Evolutionary conservation across 1,140 invertebrate genomes (phyloP), one percentile per base, ranked within the genome.

Genomic region (Pogonognathellus flavescens): DNA sequence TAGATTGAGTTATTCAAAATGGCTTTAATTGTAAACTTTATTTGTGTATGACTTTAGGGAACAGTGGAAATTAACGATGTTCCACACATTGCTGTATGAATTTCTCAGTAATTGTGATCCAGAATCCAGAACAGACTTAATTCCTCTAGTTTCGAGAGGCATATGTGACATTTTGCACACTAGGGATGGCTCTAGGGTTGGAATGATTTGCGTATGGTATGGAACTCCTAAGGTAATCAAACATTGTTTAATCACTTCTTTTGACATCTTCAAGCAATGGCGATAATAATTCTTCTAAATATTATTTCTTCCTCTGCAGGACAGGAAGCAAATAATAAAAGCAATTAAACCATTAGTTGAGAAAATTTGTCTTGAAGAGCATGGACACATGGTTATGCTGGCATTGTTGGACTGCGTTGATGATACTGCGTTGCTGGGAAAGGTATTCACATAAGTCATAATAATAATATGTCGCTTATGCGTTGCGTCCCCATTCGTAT

Each of bases 341-440:
- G 90, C 90, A 62, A 92, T 99, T 6, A 98, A 98, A 91, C 95
- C 95, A 70, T 94, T 97, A 91, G 92, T 97, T 4, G 91, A 94
- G 13, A 94, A 95, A 86, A 93, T 98, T 11, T 94, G 94, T 22
- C 93, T 93, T 53, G 97, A 98, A 87, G 96, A 98, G 90, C 94
- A 96, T 89, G 97, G 96, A 0, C 95, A 97, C 90, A 91, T 96
- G 20, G 93, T 96, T 10, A 90, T 99, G 50, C 91, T 98, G 83
- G 93, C 95, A 0, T 92, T 98, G 70, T 94, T 98, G 87, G 97
- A 98, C 90, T 93, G 93, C n/a, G 94, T 97, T 0, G 98, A 99
- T 91, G 97, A 99, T 89, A 99, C 97, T 3, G 94, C 96, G 72
- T 91, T 98, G 0, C 92, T 98, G 22, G 95, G 95, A 87, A 98